Percentiles rank a stretch among this genome's conserved stretches.
Conservation (phyloP, 2,888 invertebrate species). For the Drosophila prostipennis region DNA sequence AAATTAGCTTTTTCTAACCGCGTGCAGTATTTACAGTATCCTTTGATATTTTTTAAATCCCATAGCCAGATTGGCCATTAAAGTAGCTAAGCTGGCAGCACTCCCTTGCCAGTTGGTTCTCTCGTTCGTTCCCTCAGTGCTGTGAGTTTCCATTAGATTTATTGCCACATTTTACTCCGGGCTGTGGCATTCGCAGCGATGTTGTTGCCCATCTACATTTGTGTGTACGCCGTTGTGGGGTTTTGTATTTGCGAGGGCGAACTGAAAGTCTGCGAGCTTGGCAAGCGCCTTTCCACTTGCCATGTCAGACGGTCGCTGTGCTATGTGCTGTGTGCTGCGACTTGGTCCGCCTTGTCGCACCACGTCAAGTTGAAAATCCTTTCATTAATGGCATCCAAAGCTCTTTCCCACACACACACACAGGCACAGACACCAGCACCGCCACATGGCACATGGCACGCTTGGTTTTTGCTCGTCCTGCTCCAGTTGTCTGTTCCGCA, state of each 20-base stretch:
- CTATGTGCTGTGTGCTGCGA: slow-evolving; percentile 24
- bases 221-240: slow-evolving; percentile 44
- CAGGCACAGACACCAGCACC: background rate
- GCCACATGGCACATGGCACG: slow-evolving; percentile 16
- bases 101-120: slow-evolving; percentile 17
- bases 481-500: slow-evolving; percentile 40
- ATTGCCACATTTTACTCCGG: slow-evolving; percentile 80
- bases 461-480: slow-evolving; percentile 41
- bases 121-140: slow-evolving; percentile 46
- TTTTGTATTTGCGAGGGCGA: slow-evolving; percentile 40
- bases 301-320: slow-evolving; percentile 30
- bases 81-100: slow-evolving; percentile 12
- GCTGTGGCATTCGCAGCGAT: slow-evolving; percentile 43
- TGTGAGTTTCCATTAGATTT: slow-evolving; percentile 79
- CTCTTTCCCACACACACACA: slow-evolving; percentile 30
- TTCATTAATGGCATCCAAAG: slow-evolving; percentile 77
- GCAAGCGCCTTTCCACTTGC: slow-evolving; percentile 50
- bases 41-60: background rate
- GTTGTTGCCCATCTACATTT: slow-evolving; percentile 52
- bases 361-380: slow-evolving; percentile 77
- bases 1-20: background rate
- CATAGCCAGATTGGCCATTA: background rate
- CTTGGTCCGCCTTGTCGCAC: slow-evolving; percentile 42
- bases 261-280: slow-evolving; percentile 23
- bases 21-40: background rate